Evolutionary conservation across 2,888 invertebrate species (phyloP).

Genomic region (Cephonodes hylas): DNA sequence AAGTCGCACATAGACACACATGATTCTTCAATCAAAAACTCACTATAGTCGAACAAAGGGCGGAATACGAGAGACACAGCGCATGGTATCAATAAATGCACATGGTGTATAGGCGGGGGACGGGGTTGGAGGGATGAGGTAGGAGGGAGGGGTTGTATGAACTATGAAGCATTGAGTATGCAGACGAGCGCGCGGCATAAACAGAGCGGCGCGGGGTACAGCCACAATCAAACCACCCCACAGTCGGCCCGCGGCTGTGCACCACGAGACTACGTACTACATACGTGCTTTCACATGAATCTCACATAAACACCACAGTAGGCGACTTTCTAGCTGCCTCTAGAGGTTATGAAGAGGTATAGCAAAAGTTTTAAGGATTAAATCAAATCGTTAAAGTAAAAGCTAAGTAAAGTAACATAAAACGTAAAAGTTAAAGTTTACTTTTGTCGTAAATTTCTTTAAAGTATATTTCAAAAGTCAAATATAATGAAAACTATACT

Average conservation of each 20-base stretch:
- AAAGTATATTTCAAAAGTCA: too few relatives aligned
- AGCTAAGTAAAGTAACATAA: too few relatives aligned
- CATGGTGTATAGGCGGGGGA: not conserved
- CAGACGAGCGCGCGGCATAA: slow-evolving; percentile 46
- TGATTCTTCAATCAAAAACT: not conserved
- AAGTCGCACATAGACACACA: not conserved
- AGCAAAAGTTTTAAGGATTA: not conserved
- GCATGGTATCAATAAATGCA: not conserved
- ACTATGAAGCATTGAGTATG: slow-evolving; percentile 40
- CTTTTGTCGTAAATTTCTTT: too few relatives aligned
- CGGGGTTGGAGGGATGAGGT: not conserved
- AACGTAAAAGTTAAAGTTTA: too few relatives aligned
- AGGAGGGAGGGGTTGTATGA: not conserved
- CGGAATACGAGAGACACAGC: not conserved
- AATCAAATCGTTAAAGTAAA: too few relatives aligned
- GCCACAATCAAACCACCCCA: slow-evolving; percentile 22
- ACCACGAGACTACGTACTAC: not conserved
- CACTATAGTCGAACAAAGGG: not conserved
- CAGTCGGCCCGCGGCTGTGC: slow-evolving; percentile 14
- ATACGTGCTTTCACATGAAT: not conserved
- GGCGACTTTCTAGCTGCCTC: not conserved
- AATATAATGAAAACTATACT: too few relatives aligned
- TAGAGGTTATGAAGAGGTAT: not conserved
- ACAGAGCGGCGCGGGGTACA: slow-evolving; percentile 29
- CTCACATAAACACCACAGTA: not conserved